These are phyloP conservation scores for Pseudorasbora parva DNA, from an alignment of 2,113 vertebrate species.

Conservation along the genomic window DNA sequence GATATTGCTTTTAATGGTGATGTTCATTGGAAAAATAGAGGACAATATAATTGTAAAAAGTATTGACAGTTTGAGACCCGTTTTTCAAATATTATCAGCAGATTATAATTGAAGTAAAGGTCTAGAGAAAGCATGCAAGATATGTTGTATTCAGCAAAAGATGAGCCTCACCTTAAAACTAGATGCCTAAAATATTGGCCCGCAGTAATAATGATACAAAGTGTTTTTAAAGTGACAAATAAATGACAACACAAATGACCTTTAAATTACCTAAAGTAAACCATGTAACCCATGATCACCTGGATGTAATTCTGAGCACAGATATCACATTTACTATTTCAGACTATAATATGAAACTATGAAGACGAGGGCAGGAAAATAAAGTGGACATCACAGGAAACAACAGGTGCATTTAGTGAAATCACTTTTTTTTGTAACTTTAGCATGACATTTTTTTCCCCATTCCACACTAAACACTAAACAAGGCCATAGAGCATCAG, in stretches of 20 bases:
- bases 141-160: neutral
- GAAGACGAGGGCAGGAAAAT: slow-evolving; percentile 47
- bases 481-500: slow-evolving; percentile 57
- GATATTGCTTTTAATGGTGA: slow-evolving; percentile 69
- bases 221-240: neutral
- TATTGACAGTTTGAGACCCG: slow-evolving; percentile 57
- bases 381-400: slow-evolving; percentile 31
- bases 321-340: neutral
- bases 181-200: neutral
- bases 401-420: slow-evolving; percentile 55
- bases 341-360: neutral
- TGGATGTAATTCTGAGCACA: neutral
- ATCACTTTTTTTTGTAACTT: slow-evolving; percentile 33
- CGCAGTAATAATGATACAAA: neutral
- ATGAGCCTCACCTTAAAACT: neutral
- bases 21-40: slow-evolving; percentile 64
- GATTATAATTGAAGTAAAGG: slow-evolving; percentile 9
- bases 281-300: neutral
- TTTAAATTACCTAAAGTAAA: neutral
- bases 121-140: neutral
- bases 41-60: slow-evolving; percentile 53
- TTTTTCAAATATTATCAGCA: slow-evolving; percentile 2
- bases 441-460: slow-evolving; percentile 24
- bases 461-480: slow-evolving; percentile 43
- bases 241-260: neutral